These are phyloP conservation scores for Peromyscus aztecus DNA, from an alignment of 2,797 vertebrate genomes.

Conservation along the genomic window DNA sequence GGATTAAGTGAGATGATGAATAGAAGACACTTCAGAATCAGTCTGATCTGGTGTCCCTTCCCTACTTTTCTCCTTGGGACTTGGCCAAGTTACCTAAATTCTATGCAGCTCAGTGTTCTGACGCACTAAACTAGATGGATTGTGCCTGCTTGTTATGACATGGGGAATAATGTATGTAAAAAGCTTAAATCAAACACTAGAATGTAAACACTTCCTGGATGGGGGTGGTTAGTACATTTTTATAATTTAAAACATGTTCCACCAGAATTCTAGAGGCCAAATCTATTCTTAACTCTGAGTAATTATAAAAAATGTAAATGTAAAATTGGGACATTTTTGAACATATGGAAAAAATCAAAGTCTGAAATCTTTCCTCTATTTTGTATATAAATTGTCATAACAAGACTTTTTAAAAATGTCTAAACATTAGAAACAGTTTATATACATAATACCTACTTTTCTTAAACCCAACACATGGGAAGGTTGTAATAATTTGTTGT, in stretches of 20 bases:
- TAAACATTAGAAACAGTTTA: constrained; percentile 41
- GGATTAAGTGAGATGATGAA: constrained; percentile 67
- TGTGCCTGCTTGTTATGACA: background rate
- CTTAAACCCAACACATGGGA: background rate
- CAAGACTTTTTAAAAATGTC: background rate
- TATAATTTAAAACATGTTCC: constrained; percentile 57
- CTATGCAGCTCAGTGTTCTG: background rate
- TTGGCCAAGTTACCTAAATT: constrained; percentile 47
- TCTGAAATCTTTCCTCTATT: constrained; percentile 32
- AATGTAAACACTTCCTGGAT: constrained; percentile 36
- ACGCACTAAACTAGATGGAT: background rate
- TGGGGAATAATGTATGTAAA: background rate
- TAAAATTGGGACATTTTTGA: constrained; percentile 52
- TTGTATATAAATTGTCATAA: constrained; percentile 49
- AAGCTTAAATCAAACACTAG: constrained; percentile 8
- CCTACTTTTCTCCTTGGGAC: background rate
- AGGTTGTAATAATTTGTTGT: background rate
- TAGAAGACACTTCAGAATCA: constrained; percentile 60
- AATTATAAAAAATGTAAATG: constrained; percentile 44
- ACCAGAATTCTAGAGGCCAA: background rate
- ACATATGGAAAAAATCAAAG: constrained; percentile 25
- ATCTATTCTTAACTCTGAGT: constrained; percentile 9
- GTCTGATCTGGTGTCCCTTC: constrained; percentile 48
- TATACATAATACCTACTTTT: background rate
- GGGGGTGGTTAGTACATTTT: background rate